phyloP scores from a whole-genome alignment of 2,797 vertebrate species.

The Sternotherus odoratus region DNA sequence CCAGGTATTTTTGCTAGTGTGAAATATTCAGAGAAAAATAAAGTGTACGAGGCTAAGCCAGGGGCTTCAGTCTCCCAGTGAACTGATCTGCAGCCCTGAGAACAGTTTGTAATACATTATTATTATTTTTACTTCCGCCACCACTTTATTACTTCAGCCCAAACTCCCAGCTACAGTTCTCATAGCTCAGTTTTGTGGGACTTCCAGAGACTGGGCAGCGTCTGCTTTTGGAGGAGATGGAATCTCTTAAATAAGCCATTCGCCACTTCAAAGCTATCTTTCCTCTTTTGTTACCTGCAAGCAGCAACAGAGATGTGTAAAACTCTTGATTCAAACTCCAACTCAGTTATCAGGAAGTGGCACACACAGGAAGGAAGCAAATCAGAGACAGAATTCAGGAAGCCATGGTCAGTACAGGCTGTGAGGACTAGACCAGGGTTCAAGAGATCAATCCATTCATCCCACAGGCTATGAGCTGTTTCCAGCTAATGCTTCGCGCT shows the following conservation, averaged over 20 bases:
- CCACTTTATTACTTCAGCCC: not conserved
- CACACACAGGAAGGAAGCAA: fast-evolving
- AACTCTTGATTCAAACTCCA: not conserved
- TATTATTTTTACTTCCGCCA: not conserved
- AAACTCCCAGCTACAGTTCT: not conserved
- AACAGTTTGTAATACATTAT: not conserved
- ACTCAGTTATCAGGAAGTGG: fast-evolving
- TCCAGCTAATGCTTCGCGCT: not conserved
- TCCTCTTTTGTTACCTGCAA: not conserved
- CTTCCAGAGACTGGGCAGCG: not conserved
- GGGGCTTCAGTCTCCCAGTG: not conserved
- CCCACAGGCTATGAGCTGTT: not conserved
- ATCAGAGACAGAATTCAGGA: fast-evolving
- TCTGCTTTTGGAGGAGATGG: not conserved
- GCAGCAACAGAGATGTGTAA: not conserved
- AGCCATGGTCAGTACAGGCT: fast-evolving
- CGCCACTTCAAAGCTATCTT: not conserved
- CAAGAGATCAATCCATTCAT: not conserved
- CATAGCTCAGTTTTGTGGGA: fast-evolving
- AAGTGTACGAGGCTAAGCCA: slow-evolving; percentile 47
- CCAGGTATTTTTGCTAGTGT: no score
- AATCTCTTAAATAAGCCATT: not conserved
- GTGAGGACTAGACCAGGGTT: fast-evolving
- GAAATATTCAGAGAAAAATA: slow-evolving; percentile 32
- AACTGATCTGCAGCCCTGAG: slow-evolving; percentile 31